Percentiles rank a stretch among this genome's conserved stretches.
phyloP scores from a whole-genome alignment of 1,140 invertebrate species.

The Pogonomyrmex barbatus region DNA sequence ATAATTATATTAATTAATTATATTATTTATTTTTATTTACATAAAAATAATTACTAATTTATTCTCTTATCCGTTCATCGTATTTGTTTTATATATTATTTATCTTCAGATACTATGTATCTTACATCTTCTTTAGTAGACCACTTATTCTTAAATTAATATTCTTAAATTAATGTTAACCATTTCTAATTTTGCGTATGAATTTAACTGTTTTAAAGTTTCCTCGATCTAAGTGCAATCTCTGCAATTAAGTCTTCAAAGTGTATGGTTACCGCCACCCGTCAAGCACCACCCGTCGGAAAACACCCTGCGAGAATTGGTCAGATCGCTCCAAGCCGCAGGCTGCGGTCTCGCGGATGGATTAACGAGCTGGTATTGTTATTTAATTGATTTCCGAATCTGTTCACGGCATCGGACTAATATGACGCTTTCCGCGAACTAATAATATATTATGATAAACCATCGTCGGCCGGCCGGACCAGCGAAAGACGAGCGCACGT shows the following conservation, averaged over 20 bases:
- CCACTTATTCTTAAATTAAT: background rate
- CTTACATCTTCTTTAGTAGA: background rate
- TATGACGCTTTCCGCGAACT: conserved; percentile 69
- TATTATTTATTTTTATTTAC: background rate
- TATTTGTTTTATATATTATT: background rate
- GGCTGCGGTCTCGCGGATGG: conserved; percentile 69
- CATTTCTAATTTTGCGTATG: background rate
- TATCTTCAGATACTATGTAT: background rate
- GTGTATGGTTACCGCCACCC: background rate
- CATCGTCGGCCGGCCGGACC: conserved; percentile 14
- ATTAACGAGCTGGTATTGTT: conserved; percentile 79
- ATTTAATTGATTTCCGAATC: conserved; percentile 78
- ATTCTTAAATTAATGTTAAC: background rate
- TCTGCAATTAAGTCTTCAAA: background rate
- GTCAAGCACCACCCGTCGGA: conserved; percentile 4
- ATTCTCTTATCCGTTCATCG: background rate
- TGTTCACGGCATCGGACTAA: conserved; percentile 61
- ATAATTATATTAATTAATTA: conserved; percentile 8
- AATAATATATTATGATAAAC: conserved; percentile 79
- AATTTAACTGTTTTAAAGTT: background rate
- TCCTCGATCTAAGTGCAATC: background rate
- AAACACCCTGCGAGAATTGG: conserved; percentile 45
- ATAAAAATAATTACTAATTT: background rate
- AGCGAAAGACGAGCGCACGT: conserved; percentile 72
- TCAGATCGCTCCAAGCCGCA: conserved; percentile 64